Base-by-base conservation (phyloP, 2,113 vertebrate genomes). In the Tylochromis polylepis region DNA sequence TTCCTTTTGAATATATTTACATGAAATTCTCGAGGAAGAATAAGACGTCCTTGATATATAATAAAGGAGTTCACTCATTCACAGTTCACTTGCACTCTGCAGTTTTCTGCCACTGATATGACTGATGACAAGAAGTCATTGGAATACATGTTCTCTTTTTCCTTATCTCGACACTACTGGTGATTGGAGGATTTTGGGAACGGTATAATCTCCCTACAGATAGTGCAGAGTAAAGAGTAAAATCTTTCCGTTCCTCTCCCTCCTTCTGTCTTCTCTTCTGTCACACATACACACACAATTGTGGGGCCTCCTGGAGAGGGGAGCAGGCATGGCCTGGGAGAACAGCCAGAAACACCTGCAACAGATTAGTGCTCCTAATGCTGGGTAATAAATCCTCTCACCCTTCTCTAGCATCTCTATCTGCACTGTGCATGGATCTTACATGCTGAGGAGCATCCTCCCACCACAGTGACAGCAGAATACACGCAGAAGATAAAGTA, bases 301-400 rank as follows among this genome's bases (percentile, higher is more conserved):
- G 53, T 84, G 93, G 90, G 94, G 95, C 96, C 96, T 96, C 93
- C 81, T 62, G 92, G 92, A 91, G 85, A 91, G 88, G 80, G 84
- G 91, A 89, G 87, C 82, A 82, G 88, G 85, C 92, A 72, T 80
- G 81, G 92, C 90, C 91, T 89, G 92, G 87, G 95, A 95, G 91
- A 94, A 90, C 93, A 93, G 95, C 94, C 95, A 95, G 95, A 93
- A 96, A 96, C 97, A 97, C 96, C 96, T 97, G 96, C 96, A 96
- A 96, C 89, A 96, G 96, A 97, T 97, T 96, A 97, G 94, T 91
- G 94, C 88, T 94, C 83, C 90, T 96, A 96, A 97, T 96, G 94
- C 93, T 36, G 75, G 90, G 94, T 94, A 95, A 97, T 96, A 97
- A 96, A 96, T 95, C 95, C 94, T 94, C 92, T 95, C 95, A 94